Evolutionary conservation across 2,113 vertebrate species (phyloP).

Genomic region (Garra rufa): DNA sequence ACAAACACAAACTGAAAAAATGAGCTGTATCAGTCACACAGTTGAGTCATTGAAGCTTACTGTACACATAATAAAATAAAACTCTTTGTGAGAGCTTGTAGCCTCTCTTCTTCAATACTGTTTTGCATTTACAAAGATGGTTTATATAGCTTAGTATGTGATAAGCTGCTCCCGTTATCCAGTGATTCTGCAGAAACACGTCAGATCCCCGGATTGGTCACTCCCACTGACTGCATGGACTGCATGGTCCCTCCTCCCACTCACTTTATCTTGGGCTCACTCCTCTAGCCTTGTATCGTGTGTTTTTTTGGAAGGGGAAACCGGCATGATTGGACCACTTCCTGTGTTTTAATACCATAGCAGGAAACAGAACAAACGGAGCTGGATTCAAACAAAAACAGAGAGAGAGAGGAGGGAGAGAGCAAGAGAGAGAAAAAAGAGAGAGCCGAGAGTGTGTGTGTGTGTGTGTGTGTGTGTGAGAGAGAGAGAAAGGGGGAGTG

Average conservation of each 20-base stretch:
- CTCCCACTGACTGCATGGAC: constrained; percentile 46
- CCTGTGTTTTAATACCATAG: constrained; percentile 82
- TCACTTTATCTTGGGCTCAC: constrained; percentile 47
- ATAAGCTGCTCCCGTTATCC: constrained; percentile 61
- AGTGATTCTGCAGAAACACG: constrained; percentile 58
- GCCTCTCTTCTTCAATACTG: neutral
- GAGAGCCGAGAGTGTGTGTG: constrained; percentile 45
- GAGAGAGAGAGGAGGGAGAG: constrained; percentile 54
- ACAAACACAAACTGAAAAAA: constrained; percentile 20
- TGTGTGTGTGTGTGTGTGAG: constrained; percentile 47
- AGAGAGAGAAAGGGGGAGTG: constrained; percentile 66
- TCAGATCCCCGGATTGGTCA: constrained; percentile 63
- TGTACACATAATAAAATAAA: neutral
- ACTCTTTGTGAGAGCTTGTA: neutral
- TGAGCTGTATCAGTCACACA: neutral
- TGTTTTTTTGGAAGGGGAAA: constrained; percentile 71
- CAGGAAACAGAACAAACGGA: constrained; percentile 84
- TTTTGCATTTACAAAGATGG: constrained; percentile 38
- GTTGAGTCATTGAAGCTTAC: neutral
- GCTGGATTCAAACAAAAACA: constrained; percentile 87
- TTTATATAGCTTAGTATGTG: constrained; percentile 51
- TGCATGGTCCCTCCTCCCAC: constrained; percentile 39
- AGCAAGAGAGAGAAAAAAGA: constrained; percentile 50
- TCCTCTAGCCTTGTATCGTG: constrained; percentile 43
- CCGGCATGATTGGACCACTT: constrained; percentile 80